Conservation (phyloP, 2,888 invertebrate species). For the Alsophila aescularia region DNA sequence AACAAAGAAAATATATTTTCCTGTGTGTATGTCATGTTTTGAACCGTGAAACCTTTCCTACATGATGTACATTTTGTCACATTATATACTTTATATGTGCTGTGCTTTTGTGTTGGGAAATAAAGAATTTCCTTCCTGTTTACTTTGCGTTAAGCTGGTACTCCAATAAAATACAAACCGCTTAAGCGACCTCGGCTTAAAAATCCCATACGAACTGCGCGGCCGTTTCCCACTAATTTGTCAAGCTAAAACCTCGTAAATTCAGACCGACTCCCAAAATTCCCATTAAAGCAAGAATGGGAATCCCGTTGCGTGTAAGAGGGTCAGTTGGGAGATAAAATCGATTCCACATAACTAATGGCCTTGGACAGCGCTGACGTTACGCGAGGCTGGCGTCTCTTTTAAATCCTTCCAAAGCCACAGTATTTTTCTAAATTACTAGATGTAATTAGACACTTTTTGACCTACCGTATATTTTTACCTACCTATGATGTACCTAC, state of each 20-base stretch:
- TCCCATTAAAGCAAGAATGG: conserved; percentile 39
- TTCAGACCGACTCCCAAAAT: conserved; percentile 34
- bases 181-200: conserved; percentile 2
- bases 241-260: conserved; percentile 39
- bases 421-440: not conserved
- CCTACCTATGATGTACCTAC: too few relatives aligned
- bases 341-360: conserved; percentile 40
- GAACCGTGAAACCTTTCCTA: too few relatives aligned
- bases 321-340: conserved; percentile 38
- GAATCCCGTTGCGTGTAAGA: conserved; percentile 32
- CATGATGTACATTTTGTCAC: too few relatives aligned
- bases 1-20: too few relatives aligned
- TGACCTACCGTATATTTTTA: too few relatives aligned
- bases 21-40: too few relatives aligned
- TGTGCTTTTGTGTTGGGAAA: too few relatives aligned
- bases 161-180: not conserved
- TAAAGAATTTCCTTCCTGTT: too few relatives aligned
- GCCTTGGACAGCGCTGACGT: conserved; percentile 32
- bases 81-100: too few relatives aligned
- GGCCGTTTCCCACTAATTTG: conserved; percentile 31
- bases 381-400: conserved; percentile 20
- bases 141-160: too few relatives aligned
- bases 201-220: not conserved
- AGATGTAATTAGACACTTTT: not conserved
- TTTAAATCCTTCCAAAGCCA: conserved; percentile 25